Evolutionary conservation across 2,888 invertebrate genomes (phyloP), one percentile per base, ranked within the genome.

Genomic region (Agelastica alni): DNA sequence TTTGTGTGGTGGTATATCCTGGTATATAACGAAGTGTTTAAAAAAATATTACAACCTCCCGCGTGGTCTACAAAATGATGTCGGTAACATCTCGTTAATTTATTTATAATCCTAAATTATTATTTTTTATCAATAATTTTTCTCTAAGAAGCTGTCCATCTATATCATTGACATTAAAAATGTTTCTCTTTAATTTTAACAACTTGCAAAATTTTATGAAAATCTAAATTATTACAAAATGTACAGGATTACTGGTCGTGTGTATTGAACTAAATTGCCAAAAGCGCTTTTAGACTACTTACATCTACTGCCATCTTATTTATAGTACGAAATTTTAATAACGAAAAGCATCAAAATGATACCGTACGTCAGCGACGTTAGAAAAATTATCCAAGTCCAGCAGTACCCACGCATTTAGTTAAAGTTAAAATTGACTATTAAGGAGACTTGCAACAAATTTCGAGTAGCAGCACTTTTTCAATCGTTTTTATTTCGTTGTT

Each of bases 241-340:
- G 69, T 73, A 72, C 72, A 72, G 66, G 63, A 67, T n/a, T 70
- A 71, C 71, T 75, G 73, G 73, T 75, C 73, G 71, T 67, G 28
- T 30, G 28, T 22, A 65, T 64, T 60, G 52, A 56, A 55, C 52
- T 46, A 59, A 48, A 56, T 43, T 55, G 36, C n/a, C 34, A 42
- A 16, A 48, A 47, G 34, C 42, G 49, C 45, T 26, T 52, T 49
- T 49, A 37, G 32, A 22, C 43, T 43, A 43, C 34, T 13, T 6
- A 34, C 34, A 34, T 7, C 14, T 14, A 34, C 4, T 5, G 34
- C 7, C n/a, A n/a, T 6, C 26, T 26, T 26, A 26, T 26, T 26
- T 26, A 26, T 26, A 26, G n/a, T n/a, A n/a, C n/a, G n/a, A n/a
- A n/a, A n/a, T n/a, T n/a, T n/a, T n/a, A n/a, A n/a, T n/a, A n/a